Evolutionary conservation across 1,140 invertebrate species (phyloP).

Genomic region (Trichonephila clavata): DNA sequence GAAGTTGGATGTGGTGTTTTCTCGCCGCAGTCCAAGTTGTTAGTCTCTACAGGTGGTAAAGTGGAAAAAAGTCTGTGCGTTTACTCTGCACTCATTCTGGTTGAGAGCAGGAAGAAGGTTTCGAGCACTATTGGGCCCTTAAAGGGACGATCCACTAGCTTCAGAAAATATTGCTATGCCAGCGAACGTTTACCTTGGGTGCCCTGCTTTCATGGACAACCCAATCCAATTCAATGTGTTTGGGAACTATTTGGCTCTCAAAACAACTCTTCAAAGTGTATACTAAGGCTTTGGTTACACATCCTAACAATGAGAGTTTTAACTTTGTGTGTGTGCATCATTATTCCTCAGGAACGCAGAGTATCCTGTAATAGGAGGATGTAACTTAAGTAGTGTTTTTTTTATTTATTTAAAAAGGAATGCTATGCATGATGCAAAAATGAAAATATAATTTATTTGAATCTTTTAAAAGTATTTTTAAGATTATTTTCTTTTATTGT

Average conservation of each 20-base stretch:
- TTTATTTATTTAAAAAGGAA: background rate
- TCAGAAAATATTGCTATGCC: constrained; percentile 56
- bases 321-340: background rate
- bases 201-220: constrained; percentile 28
- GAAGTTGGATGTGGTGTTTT: constrained; percentile 74
- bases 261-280: constrained; percentile 36
- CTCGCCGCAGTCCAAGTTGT: constrained; percentile 66
- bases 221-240: constrained; percentile 35
- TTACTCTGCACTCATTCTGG: constrained; percentile 72
- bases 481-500: no score
- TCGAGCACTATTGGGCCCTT: constrained; percentile 57
- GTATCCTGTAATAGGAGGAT: background rate
- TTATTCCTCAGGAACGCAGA: background rate
- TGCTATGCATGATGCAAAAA: background rate
- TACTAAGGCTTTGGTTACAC: constrained; percentile 41
- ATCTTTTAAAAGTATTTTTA: no score
- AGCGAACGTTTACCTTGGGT: constrained; percentile 67
- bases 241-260: constrained; percentile 23
- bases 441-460: no score
- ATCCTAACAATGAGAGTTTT: background rate
- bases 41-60: constrained; percentile 73
- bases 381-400: background rate
- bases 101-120: constrained; percentile 60
- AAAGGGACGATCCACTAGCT: constrained; percentile 61
- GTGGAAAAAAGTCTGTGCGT: constrained; percentile 58